Evolutionary conservation across 2,888 invertebrate species (phyloP), one percentile per base, ranked within the genome.

Genomic region (Cheilosia pagana): DNA sequence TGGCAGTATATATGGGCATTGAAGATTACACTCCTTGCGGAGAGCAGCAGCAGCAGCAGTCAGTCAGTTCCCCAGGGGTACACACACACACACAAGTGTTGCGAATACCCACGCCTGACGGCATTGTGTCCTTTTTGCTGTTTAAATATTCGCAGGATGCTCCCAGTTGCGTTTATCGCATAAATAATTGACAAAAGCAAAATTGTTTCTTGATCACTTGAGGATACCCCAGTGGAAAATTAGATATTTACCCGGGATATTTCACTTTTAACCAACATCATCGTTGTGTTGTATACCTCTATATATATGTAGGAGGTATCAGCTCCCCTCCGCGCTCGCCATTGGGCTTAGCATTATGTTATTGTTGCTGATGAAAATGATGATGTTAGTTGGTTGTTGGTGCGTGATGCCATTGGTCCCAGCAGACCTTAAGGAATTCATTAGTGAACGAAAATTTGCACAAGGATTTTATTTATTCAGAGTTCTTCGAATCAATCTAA

Each of bases 181-280:
- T 87, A 87, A 87, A 87, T 87, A 87, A 87, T 87, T 87, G 87
- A 87, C 72, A 87, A 89, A 89, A 89, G 88, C 88, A 88, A 90
- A 91, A 90, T 91, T 90, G 90, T 90, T 91, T 91, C 90, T 90
- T 90, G 90, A 90, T 91, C 90, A 90, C 89, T 90, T 89, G 89
- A 90, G 89, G 89, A 89, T 89, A 90, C 90, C 90, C 89, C 89
- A 89, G 89, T 89, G 89, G 88, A 86, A 81, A 87, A 87, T 83
- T 78, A 75, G 85, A 85, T 72, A 85, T 85, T 85, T 85, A 85
- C 75, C 71, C 85, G 81, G 85, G 55, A 85, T 75, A 71, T 85
- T 85, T 85, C 81, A 85, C 85, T 85, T 85, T 81, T 81, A 81
- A 76, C 75, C 72, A 85, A 76, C 68, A 83, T 79, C 62, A 83